A percentile compares a stretch with the other conserved stretches of the same genome.
These are phyloP conservation scores for Apodemia hepburni DNA, from an alignment of 2,888 invertebrate genomes.

Conservation along the genomic window DNA sequence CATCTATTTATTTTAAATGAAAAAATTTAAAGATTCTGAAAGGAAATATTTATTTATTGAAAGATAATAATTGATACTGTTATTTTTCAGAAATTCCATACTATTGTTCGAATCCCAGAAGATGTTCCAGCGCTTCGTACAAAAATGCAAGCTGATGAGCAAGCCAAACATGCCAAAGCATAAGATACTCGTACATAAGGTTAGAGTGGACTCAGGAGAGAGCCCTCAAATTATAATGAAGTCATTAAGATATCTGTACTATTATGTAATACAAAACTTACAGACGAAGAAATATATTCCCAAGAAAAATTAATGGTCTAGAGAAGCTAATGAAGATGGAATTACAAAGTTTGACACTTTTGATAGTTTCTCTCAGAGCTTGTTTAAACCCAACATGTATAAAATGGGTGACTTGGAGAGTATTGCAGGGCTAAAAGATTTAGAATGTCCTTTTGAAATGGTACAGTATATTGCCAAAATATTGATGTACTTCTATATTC, in stretches of 20 bases:
- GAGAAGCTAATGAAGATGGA: neutral
- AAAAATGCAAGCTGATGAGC: constrained; percentile 86
- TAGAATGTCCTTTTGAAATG: neutral
- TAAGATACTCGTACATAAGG: constrained; percentile 34
- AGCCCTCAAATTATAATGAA: constrained; percentile 33
- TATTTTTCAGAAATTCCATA: constrained; percentile 88
- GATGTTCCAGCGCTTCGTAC: constrained; percentile 87
- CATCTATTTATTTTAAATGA: too few species aligned
- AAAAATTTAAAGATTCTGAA: too few species aligned
- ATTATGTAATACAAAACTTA: neutral
- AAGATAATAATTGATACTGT: neutral
- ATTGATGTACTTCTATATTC: constrained; percentile 29
- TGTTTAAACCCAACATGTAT: constrained; percentile 5
- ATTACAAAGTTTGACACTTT: constrained; percentile 31
- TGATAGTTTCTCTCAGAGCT: constrained; percentile 27
- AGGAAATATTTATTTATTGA: too few species aligned
- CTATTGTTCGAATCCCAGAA: constrained; percentile 91
- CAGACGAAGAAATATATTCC: neutral
- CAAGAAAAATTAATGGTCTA: neutral
- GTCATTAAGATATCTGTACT: constrained; percentile 3
- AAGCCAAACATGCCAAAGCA: constrained; percentile 56
- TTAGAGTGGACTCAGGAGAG: constrained; percentile 33
- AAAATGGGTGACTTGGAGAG: constrained; percentile 13
- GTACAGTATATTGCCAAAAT: neutral
- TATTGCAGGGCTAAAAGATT: constrained; percentile 3